Percentiles rank a stretch among this genome's conserved stretches.
Conservation (phyloP, 2,797 vertebrate species). For the Stomatorhinus walkeri region DNA sequence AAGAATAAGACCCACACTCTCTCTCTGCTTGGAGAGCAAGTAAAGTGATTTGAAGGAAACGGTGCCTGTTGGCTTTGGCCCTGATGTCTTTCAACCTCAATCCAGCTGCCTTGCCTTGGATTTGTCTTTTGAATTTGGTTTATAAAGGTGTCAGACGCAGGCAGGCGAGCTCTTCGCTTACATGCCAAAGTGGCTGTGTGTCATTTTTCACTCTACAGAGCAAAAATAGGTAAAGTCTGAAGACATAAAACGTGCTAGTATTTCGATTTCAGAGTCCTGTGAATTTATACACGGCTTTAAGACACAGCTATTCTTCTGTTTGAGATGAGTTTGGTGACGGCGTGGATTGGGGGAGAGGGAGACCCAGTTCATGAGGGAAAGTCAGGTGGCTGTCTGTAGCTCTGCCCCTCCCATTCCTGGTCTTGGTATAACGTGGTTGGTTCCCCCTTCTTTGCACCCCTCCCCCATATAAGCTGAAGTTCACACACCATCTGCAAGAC, state of each 20-base stretch:
- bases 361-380: not conserved
- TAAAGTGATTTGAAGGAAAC: not conserved
- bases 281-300: not conserved
- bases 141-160: not conserved
- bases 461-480: not conserved
- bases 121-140: not conserved
- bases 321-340: not conserved
- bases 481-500: not conserved
- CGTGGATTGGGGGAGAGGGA: not conserved
- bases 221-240: not conserved
- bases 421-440: not conserved
- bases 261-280: not conserved
- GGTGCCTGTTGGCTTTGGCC: not conserved
- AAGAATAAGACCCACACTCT: not conserved
- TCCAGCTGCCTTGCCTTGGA: not conserved
- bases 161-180: not conserved
- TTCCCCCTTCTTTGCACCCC: not conserved
- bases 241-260: not conserved
- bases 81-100: not conserved
- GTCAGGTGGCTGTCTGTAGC: not conserved
- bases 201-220: not conserved
- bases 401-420: not conserved
- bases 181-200: not conserved
- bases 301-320: not conserved
- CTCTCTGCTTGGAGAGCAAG: not conserved